Evolutionary conservation across 2,888 invertebrate species (phyloP).

Genomic region (Watsonalla cultraria): DNA sequence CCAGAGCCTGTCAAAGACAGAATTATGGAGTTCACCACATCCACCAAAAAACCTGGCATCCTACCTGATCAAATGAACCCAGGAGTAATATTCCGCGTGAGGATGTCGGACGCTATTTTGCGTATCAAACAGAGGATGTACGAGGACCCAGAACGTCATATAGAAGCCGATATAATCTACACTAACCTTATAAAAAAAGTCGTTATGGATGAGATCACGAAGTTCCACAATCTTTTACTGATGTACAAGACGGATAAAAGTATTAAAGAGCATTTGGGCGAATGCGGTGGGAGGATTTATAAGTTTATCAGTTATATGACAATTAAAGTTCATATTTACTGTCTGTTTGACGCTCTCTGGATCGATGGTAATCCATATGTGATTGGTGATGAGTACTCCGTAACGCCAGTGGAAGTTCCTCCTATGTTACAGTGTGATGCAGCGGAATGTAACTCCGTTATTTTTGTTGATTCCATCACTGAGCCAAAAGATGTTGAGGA

Average conservation of each 20-base stretch:
- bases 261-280: constrained; percentile 68
- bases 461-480: constrained; percentile 68
- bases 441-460: constrained; percentile 64
- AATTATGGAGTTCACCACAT: constrained; percentile 55
- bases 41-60: constrained; percentile 57
- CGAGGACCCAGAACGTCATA: constrained; percentile 67
- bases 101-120: constrained; percentile 70
- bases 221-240: constrained; percentile 61
- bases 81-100: constrained; percentile 64
- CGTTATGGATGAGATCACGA: constrained; percentile 69
- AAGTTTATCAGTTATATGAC: constrained; percentile 74
- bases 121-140: constrained; percentile 70
- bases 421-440: constrained; percentile 70
- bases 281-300: constrained; percentile 67
- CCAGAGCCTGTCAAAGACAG: constrained; percentile 67
- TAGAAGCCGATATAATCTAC: constrained; percentile 69
- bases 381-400: constrained; percentile 68
- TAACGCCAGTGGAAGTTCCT: constrained; percentile 66
- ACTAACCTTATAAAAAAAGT: constrained; percentile 69
- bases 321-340: constrained; percentile 69
- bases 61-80: constrained; percentile 71
- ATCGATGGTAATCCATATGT: constrained; percentile 72
- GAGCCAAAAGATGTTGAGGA: constrained; percentile 68
- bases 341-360: constrained; percentile 68
- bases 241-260: constrained; percentile 72